Conservation (phyloP, 2,797 vertebrate genomes). For the Lepidocolaptes lacrymiger region DNA sequence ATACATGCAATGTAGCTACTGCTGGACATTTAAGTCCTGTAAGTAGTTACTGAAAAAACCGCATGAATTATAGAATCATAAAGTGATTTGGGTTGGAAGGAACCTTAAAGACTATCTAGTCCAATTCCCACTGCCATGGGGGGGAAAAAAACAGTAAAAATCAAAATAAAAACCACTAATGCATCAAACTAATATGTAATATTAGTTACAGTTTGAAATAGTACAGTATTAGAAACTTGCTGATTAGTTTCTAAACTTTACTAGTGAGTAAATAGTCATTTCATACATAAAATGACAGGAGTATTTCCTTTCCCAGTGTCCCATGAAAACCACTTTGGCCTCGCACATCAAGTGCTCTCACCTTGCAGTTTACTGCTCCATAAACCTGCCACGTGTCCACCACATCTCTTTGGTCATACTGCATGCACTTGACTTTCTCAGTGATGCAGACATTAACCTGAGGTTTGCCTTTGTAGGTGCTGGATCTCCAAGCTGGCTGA, state of each 20-base stretch:
- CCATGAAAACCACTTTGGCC: neutral
- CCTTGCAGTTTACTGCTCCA: slow-evolving; percentile 92
- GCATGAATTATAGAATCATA: neutral
- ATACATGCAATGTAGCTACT: neutral
- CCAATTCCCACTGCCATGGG: neutral
- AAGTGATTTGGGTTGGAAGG: neutral
- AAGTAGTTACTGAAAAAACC: neutral
- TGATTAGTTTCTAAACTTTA: neutral
- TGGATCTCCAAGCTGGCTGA: slow-evolving; percentile 90
- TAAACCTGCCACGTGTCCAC: slow-evolving; percentile 92
- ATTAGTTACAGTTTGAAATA: neutral
- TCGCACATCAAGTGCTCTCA: slow-evolving; percentile 69
- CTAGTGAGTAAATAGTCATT: neutral
- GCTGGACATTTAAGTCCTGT: neutral
- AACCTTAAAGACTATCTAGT: neutral
- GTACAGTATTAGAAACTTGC: neutral
- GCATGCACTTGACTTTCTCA: slow-evolving; percentile 92
- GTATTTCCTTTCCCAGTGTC: neutral
- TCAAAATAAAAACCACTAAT: neutral
- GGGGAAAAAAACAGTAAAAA: neutral
- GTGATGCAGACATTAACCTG: slow-evolving; percentile 85
- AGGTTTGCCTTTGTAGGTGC: slow-evolving; percentile 85
- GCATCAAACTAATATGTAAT: neutral
- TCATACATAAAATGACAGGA: neutral
- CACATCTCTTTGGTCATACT: slow-evolving; percentile 85